Evolutionary conservation across 2,113 vertebrate species (phyloP).

Genomic region (Misgurnus mizolepis): DNA sequence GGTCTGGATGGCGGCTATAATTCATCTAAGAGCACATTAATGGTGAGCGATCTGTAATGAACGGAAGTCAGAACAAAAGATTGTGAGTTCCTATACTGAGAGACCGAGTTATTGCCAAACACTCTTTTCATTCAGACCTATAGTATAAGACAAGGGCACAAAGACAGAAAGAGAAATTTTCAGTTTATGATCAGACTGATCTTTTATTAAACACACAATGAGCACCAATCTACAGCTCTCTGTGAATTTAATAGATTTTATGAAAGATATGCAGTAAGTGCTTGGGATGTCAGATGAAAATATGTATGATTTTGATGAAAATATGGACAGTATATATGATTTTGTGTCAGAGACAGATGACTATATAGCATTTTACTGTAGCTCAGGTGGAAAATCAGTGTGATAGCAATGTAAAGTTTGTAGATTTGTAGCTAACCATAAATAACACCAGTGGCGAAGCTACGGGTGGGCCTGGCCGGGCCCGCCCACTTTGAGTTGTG

Average conservation of each 20-base stretch:
- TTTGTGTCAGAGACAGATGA: no score
- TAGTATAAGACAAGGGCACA: conserved; percentile 10
- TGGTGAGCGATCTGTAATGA: conserved; percentile 51
- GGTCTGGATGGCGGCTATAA: conserved; percentile 16
- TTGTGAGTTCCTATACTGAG: conserved; percentile 59
- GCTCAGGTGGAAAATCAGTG: no score
- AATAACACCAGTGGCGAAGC: no score
- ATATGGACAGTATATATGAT: no score
- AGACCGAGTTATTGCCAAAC: conserved; percentile 63
- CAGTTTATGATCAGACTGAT: not conserved
- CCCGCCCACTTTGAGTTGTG: no score
- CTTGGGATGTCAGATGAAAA: no score
- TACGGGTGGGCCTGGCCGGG: no score
- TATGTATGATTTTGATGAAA: no score
- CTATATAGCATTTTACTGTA: no score
- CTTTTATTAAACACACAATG: not conserved
- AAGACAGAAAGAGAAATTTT: not conserved
- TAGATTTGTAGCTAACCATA: no score
- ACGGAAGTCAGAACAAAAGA: conserved; percentile 53
- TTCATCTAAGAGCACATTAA: conserved; percentile 48
- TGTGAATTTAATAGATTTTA: not conserved
- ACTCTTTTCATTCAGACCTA: conserved; percentile 54
- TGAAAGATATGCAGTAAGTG: not conserved
- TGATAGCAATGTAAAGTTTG: no score
- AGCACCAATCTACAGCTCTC: not conserved